These are phyloP conservation scores for Sula dactylatra DNA, from an alignment of 2,113 vertebrate species.

Conservation along the genomic window DNA sequence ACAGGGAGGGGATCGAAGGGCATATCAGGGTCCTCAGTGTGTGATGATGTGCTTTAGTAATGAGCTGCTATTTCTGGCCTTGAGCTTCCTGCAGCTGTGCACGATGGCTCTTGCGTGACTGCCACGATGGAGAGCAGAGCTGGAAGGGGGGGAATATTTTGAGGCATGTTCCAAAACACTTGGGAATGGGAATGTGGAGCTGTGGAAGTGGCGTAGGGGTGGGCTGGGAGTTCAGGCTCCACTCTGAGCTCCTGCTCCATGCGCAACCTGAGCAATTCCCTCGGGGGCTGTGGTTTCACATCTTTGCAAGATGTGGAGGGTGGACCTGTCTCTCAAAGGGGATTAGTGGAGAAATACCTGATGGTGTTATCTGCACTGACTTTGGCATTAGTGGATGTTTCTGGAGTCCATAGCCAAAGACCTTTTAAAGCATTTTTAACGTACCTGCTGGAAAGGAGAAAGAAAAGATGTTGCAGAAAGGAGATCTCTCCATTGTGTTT, in stretches of 20 bases:
- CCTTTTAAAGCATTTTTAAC: not conserved
- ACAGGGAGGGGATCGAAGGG: not conserved
- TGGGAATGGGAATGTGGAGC: not conserved
- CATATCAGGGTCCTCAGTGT: fast-evolving
- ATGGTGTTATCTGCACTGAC: not conserved
- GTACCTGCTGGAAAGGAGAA: not conserved
- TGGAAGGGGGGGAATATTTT: fast-evolving
- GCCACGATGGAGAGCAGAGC: not conserved
- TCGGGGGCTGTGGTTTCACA: not conserved
- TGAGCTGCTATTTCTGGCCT: conserved; percentile 1
- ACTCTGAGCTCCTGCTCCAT: not conserved
- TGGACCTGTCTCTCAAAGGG: not conserved
- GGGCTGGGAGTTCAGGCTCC: not conserved
- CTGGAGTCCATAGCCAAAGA: not conserved
- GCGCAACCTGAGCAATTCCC: not conserved
- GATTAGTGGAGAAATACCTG: not conserved
- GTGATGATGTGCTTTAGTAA: not conserved
- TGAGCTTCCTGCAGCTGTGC: not conserved
- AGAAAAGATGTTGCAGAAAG: not conserved
- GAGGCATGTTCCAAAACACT: not conserved
- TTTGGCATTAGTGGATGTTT: not conserved
- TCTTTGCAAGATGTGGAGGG: not conserved
- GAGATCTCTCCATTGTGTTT: not conserved
- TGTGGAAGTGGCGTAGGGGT: fast-evolving
- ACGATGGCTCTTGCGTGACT: not conserved